phyloP scores from a whole-genome alignment of 1,140 invertebrate species.

The Calliopsis andreniformis region DNA sequence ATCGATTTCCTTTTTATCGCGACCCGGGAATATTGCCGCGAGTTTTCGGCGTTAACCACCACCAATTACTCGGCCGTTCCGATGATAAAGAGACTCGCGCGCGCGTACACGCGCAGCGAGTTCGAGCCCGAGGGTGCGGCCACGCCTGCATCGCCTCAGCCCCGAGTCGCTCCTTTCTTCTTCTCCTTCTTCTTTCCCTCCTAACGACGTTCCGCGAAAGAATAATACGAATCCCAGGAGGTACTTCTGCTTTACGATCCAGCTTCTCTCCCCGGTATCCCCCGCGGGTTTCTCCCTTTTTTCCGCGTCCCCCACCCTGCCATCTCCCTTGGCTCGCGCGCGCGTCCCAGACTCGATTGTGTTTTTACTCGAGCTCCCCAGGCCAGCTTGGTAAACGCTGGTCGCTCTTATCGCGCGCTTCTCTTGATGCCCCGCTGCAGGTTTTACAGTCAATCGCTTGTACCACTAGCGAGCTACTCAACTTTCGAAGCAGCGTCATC shows the following conservation, averaged over 20 bases:
- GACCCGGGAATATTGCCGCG: neutral
- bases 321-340: neutral
- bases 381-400: conserved; percentile 13
- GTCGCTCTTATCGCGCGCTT: conserved; percentile 32
- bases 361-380: conserved; percentile 12
- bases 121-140: too few relatives aligned
- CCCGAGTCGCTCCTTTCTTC: neutral
- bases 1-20: neutral
- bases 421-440: too few relatives aligned
- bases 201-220: conserved; percentile 56
- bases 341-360: conserved; percentile 44
- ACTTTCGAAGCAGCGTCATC: too few relatives aligned
- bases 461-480: neutral
- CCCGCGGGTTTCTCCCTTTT: conserved; percentile 15
- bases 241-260: conserved; percentile 52
- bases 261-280: conserved; percentile 6
- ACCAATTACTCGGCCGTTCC: conserved; percentile 38
- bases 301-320: neutral
- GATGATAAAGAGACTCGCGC: neutral
- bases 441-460: neutral
- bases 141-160: neutral
- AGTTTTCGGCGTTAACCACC: conserved; percentile 18
- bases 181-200: neutral
- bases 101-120: neutral
- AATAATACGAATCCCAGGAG: conserved; percentile 62